phyloP scores from a whole-genome alignment of 2,888 invertebrate species.

The Nomada goodeniana region DNA sequence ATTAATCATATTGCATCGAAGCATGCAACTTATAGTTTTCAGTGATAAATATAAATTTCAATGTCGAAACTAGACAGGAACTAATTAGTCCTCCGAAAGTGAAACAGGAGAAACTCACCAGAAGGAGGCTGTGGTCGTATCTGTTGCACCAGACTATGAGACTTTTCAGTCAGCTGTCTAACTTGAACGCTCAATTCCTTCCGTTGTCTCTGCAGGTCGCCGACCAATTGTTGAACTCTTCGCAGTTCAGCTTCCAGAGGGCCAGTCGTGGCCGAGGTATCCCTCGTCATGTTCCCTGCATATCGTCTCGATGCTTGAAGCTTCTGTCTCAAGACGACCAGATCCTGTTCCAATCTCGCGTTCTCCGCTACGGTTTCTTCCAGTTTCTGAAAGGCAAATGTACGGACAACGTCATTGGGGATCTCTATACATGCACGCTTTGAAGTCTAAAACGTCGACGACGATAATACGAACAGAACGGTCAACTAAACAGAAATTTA shows the following conservation, averaged over 20 bases:
- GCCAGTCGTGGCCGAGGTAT: conserved; percentile 86
- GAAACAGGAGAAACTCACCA: conserved; percentile 37
- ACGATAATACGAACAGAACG: conserved; percentile 54
- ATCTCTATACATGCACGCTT: no score
- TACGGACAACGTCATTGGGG: not conserved
- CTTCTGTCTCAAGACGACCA: conserved; percentile 93
- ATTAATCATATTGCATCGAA: no score
- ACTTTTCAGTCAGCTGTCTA: conserved; percentile 92
- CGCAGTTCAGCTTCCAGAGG: conserved; percentile 92
- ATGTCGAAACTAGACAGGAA: no score
- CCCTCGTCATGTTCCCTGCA: conserved; percentile 77
- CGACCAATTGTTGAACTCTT: conserved; percentile 93
- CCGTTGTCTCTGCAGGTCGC: conserved; percentile 93
- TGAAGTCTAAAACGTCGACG: not conserved
- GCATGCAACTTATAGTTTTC: no score
- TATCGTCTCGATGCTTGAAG: conserved; percentile 89
- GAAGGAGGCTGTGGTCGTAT: conserved; percentile 84
- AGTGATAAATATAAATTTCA: no score
- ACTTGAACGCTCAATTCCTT: conserved; percentile 95
- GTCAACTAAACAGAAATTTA: conserved; percentile 53
- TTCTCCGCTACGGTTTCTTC: conserved; percentile 97
- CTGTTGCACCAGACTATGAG: conserved; percentile 89
- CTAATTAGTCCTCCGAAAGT: not conserved
- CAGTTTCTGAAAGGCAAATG: conserved; percentile 87
- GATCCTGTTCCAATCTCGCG: conserved; percentile 94